These are phyloP conservation scores for Yponomeuta evonymella DNA, from an alignment of 2,888 invertebrate species.

Conservation along the genomic window DNA sequence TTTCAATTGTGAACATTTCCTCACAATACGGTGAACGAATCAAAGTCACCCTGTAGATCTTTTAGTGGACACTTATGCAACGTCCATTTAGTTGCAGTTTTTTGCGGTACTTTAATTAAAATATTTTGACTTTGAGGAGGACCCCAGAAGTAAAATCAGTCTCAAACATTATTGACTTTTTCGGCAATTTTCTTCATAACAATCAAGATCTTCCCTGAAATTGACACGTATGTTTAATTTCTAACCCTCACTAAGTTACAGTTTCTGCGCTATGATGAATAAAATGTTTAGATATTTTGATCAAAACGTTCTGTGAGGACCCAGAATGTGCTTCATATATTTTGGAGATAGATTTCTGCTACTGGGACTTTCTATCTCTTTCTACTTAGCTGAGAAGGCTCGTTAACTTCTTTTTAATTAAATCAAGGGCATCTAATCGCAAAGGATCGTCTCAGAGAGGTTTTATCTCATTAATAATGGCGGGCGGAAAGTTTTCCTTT, in stretches of 20 bases:
- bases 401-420: constrained; percentile 54
- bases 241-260: not conserved
- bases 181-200: not conserved
- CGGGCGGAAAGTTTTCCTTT: constrained; percentile 29
- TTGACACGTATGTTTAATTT: not conserved
- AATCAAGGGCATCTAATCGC: constrained; percentile 53
- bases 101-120: too few species aligned
- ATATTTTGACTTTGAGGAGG: too few species aligned
- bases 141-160: too few species aligned
- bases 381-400: not conserved
- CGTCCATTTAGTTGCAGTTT: too few species aligned
- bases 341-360: not conserved
- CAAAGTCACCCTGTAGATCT: too few species aligned
- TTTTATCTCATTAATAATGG: constrained; percentile 12
- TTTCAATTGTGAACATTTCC: too few species aligned
- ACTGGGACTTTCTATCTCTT: not conserved
- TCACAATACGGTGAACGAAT: too few species aligned
- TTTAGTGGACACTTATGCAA: too few species aligned
- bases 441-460: constrained; percentile 15
- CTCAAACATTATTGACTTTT: too few species aligned
- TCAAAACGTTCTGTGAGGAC: not conserved
- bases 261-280: too few species aligned
- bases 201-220: not conserved
- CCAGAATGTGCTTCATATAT: too few species aligned
- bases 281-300: not conserved